A percentile compares a stretch with the other conserved stretches of the same genome.
These are phyloP conservation scores for Nilaparvata lugens DNA, from an alignment of 1,140 invertebrate genomes.

Conservation along the genomic window DNA sequence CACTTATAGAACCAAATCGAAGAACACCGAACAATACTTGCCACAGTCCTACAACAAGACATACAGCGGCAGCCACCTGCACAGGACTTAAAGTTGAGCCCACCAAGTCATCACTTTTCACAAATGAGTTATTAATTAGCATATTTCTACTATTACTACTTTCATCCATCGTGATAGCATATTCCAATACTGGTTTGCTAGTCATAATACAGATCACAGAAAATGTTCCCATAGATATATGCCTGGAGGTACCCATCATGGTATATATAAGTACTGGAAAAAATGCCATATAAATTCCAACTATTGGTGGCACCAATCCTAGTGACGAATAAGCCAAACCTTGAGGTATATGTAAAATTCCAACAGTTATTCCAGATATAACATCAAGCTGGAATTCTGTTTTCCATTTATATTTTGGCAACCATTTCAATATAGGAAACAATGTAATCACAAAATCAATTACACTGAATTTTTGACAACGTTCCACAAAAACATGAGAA, in stretches of 20 bases:
- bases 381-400: slow-evolving; percentile 54
- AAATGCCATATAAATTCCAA: slow-evolving; percentile 76
- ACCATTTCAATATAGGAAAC: slow-evolving; percentile 57
- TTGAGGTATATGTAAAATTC: slow-evolving; percentile 92
- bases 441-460: not conserved
- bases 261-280: slow-evolving; percentile 72
- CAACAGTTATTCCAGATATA: slow-evolving; percentile 72
- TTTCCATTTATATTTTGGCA: slow-evolving; percentile 57
- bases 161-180: slow-evolving; percentile 24
- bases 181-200: slow-evolving; percentile 55
- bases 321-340: slow-evolving; percentile 75
- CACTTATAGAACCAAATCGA: slow-evolving; percentile 69
- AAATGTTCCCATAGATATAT: slow-evolving; percentile 76
- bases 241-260: slow-evolving; percentile 66
- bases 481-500: no score
- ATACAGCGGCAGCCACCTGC: slow-evolving; percentile 57
- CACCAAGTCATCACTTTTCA: no score
- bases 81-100: slow-evolving; percentile 41
- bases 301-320: slow-evolving; percentile 60
- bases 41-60: slow-evolving; percentile 55
- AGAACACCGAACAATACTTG: slow-evolving; percentile 71
- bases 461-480: not conserved
- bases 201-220: slow-evolving; percentile 85
- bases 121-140: not conserved
- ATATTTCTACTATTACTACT: not conserved